Conservation (phyloP, 1,140 invertebrate genomes). For the Hesperophylax magnus region DNA sequence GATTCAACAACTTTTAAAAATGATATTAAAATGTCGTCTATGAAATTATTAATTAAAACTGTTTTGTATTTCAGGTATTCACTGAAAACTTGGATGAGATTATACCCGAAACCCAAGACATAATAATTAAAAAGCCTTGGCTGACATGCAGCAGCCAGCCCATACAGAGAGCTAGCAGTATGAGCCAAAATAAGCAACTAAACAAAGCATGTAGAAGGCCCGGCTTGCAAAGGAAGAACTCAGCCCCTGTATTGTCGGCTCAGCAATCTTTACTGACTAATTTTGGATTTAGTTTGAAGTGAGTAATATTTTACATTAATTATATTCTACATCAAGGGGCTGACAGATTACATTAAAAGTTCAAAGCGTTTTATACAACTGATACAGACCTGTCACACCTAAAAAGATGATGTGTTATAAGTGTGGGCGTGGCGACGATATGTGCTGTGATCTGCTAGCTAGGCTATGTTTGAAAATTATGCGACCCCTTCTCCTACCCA, state of each 20-base stretch:
- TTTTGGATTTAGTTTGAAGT: constrained; percentile 70
- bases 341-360: too few species aligned
- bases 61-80: constrained; percentile 20
- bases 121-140: too few species aligned
- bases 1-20: too few species aligned
- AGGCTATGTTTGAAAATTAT: too few species aligned
- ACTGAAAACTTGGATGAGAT: background rate
- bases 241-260: constrained; percentile 59
- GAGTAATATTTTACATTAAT: background rate
- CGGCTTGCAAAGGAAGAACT: constrained; percentile 60
- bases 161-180: background rate
- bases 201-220: constrained; percentile 57
- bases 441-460: too few species aligned
- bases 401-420: too few species aligned
- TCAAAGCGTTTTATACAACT: too few species aligned
- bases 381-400: too few species aligned
- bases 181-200: constrained; percentile 3
- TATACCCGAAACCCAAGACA: background rate
- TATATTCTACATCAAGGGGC: too few species aligned
- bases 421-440: too few species aligned
- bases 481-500: too few species aligned
- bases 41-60: background rate
- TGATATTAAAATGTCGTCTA: too few species aligned
- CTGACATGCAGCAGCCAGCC: constrained; percentile 14
- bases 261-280: constrained; percentile 66